phyloP scores from a whole-genome alignment of 2,888 invertebrate genomes.

The Pristionchus entomophagus region DNA sequence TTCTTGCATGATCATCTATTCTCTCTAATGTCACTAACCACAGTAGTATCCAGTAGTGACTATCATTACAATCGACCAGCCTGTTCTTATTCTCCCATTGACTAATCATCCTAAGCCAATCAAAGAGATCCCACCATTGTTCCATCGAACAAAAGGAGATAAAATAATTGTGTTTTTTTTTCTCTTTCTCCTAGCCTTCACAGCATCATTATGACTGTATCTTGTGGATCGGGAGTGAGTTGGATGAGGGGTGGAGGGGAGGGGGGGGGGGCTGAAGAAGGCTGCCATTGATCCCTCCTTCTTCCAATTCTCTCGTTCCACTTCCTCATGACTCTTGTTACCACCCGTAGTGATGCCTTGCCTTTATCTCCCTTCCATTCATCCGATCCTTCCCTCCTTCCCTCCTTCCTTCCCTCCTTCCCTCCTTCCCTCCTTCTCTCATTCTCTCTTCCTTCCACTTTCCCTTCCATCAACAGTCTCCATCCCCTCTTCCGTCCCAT shows the following conservation, averaged over 20 bases:
- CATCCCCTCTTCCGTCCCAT: slow-evolving; percentile 31
- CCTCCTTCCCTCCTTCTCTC: not conserved
- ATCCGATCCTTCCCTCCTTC: no score
- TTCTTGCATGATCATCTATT: not conserved
- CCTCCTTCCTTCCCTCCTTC: not conserved
- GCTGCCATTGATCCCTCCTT: not conserved
- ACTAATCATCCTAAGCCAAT: slow-evolving; percentile 15
- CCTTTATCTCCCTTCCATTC: slow-evolving; percentile 12
- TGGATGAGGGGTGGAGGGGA: no score
- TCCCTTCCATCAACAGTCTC: slow-evolving; percentile 21
- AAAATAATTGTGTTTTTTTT: not conserved
- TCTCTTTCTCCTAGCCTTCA: not conserved
- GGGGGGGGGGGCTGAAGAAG: not conserved
- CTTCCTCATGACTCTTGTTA: slow-evolving; percentile 25
- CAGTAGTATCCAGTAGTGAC: not conserved
- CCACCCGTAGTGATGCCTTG: slow-evolving; percentile 32
- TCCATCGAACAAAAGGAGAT: not conserved
- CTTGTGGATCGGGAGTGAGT: not conserved
- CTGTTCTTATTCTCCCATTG: slow-evolving; percentile 16
- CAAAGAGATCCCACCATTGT: not conserved
- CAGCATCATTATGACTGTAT: slow-evolving; percentile 2
- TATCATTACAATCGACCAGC: slow-evolving; percentile 17
- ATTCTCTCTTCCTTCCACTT: no score
- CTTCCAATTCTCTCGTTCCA: not conserved
- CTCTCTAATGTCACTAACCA: not conserved